A percentile compares a stretch with the other conserved stretches of the same genome.
These are phyloP conservation scores for Stegostoma tigrinum DNA, from an alignment of 2,113 vertebrate species.

Conservation along the genomic window DNA sequence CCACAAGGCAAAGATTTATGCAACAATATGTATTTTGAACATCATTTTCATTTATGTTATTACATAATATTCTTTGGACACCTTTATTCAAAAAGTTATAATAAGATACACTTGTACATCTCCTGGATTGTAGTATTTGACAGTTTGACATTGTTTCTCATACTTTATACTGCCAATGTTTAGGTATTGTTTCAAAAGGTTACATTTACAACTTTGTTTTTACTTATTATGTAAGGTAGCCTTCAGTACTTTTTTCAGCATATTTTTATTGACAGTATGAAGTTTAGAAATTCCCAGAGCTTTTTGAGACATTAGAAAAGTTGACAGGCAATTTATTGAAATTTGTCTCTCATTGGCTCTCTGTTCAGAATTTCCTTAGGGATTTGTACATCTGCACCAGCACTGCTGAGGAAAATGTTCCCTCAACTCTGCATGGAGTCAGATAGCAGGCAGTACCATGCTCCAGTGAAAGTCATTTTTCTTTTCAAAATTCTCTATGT, in stretches of 20 bases:
- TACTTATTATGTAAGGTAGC: neutral
- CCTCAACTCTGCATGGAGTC: neutral
- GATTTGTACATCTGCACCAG: neutral
- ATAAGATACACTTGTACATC: neutral
- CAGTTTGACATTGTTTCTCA: neutral
- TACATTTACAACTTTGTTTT: neutral
- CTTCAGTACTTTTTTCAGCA: neutral
- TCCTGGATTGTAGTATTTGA: neutral
- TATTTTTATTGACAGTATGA: neutral
- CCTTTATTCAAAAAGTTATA: neutral
- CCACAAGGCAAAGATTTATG: neutral
- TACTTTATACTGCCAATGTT: neutral
- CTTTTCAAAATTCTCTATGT: neutral
- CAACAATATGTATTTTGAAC: neutral
- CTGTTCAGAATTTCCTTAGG: neutral
- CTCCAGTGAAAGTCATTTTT: neutral
- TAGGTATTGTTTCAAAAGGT: neutral
- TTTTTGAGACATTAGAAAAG: neutral
- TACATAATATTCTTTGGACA: neutral
- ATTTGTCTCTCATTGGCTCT: neutral
- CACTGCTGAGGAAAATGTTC: neutral
- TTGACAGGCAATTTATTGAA: neutral
- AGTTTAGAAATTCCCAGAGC: neutral
- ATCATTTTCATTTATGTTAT: neutral
- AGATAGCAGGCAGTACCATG: neutral